Conservation (phyloP, 2,888 invertebrate genomes). For the Hecatera dysodea region DNA sequence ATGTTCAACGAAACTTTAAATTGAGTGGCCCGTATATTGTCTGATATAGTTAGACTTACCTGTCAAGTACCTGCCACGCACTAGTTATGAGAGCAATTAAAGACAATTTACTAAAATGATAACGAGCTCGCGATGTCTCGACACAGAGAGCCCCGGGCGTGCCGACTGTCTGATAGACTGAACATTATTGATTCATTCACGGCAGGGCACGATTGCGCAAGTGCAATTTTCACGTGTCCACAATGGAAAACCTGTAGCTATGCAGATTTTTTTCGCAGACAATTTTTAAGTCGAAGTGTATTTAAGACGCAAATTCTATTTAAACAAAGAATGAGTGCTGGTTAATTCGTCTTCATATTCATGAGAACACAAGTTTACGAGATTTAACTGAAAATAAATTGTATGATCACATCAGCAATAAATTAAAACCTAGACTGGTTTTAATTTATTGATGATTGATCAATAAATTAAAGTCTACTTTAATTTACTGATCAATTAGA, state of each 20-base stretch:
- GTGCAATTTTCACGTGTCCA: conserved; percentile 44
- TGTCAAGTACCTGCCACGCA: neutral
- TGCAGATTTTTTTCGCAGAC: neutral
- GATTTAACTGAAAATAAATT: neutral
- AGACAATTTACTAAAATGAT: neutral
- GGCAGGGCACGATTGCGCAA: conserved; percentile 42
- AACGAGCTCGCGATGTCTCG: neutral
- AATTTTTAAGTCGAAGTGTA: neutral
- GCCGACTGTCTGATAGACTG: conserved; percentile 1
- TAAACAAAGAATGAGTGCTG: neutral
- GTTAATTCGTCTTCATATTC: neutral
- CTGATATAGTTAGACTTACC: conserved; percentile 3
- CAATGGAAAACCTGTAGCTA: conserved; percentile 1
- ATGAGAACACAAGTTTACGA: neutral
- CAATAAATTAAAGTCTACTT: neutral
- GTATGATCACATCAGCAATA: too few relatives aligned
- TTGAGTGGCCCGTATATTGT: too few relatives aligned
- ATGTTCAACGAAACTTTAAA: neutral
- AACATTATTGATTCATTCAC: conserved; percentile 46
- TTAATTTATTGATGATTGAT: too few relatives aligned
- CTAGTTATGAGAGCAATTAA: conserved; percentile 4
- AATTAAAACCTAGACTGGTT: neutral
- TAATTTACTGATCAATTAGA: neutral
- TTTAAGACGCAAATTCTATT: neutral
- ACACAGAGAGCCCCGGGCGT: conserved; percentile 1